Percentiles rank a stretch among this genome's conserved stretches.
Evolutionary conservation across 1,140 invertebrate genomes (phyloP).

Genomic region (Aradophagus sp.): DNA sequence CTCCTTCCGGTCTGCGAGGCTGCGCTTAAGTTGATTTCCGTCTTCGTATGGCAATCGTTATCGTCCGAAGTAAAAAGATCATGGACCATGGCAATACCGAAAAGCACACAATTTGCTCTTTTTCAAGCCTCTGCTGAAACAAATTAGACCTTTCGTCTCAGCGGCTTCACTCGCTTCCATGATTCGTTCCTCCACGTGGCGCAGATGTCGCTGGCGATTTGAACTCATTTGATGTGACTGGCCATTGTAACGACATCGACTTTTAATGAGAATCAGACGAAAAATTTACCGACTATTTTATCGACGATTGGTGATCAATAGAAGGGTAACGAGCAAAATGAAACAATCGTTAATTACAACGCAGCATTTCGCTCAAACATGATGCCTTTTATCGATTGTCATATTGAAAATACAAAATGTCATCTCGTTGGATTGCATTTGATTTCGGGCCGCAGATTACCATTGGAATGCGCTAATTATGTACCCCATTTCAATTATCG

Average conservation of each 20-base stretch:
- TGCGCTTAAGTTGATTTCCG: conserved; percentile 49
- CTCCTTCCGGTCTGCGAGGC: conserved; percentile 43
- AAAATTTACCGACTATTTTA: too few relatives aligned
- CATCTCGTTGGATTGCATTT: neutral
- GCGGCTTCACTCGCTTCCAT: conserved; percentile 5
- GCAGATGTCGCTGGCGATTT: conserved; percentile 21
- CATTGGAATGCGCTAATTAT: neutral
- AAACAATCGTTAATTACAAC: too few relatives aligned
- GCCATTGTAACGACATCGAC: too few relatives aligned
- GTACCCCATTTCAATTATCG: conserved; percentile 17
- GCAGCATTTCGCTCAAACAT: too few relatives aligned
- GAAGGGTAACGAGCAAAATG: too few relatives aligned
- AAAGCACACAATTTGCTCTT: conserved; percentile 15
- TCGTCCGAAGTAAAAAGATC: conserved; percentile 40
- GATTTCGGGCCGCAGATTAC: neutral
- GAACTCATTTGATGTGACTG: too few relatives aligned
- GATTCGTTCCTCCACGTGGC: conserved; percentile 7
- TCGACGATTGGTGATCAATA: too few relatives aligned
- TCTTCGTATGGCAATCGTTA: conserved; percentile 40
- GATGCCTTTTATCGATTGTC: too few relatives aligned
- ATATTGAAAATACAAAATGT: neutral
- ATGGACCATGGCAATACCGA: conserved; percentile 14
- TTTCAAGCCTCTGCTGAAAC: conserved; percentile 20
- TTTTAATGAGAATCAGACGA: too few relatives aligned
- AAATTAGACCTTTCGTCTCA: conserved; percentile 27